These are phyloP conservation scores for Nasonia giraulti DNA, from an alignment of 1,140 invertebrate species.

Conservation along the genomic window DNA sequence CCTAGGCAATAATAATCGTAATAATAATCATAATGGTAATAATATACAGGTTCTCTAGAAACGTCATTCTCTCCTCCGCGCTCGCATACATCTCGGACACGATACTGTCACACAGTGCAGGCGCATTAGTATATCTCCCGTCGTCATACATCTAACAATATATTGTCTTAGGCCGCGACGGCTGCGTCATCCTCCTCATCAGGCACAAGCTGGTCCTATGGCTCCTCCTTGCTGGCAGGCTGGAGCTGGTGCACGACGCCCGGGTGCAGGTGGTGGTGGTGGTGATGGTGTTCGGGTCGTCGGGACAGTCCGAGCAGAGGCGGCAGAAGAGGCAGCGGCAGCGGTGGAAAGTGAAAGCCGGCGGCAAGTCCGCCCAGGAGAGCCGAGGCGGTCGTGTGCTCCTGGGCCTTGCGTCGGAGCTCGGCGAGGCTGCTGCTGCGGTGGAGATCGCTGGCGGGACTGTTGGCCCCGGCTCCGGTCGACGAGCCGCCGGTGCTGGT, in stretches of 20 bases:
- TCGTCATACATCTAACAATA: not conserved
- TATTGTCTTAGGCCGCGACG: constrained; percentile 36
- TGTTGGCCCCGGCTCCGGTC: constrained; percentile 60
- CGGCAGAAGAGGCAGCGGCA: constrained; percentile 73
- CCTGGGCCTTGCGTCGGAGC: constrained; percentile 90
- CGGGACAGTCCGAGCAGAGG: constrained; percentile 71
- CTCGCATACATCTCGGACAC: not conserved
- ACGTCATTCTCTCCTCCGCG: too few species aligned
- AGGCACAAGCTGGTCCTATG: constrained; percentile 56
- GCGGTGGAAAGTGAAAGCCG: constrained; percentile 73
- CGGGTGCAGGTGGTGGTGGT: constrained; percentile 62
- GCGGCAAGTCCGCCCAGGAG: constrained; percentile 74
- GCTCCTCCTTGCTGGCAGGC: constrained; percentile 69
- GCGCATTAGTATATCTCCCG: too few species aligned
- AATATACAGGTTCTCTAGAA: constrained; percentile 27
- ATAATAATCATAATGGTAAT: not conserved
- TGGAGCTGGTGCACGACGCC: constrained; percentile 68
- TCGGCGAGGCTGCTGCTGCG: constrained; percentile 89
- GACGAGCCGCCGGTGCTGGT: constrained; percentile 42
- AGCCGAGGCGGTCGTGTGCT: constrained; percentile 88
- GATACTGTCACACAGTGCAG: not conserved
- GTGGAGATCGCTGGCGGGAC: constrained; percentile 42
- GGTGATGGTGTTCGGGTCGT: constrained; percentile 67
- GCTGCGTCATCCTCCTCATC: not conserved
- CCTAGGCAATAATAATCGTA: not conserved